phyloP scores from a whole-genome alignment of 37 sponge, comb jelly and placozoan genomes.

The Agelas oroides region DNA sequence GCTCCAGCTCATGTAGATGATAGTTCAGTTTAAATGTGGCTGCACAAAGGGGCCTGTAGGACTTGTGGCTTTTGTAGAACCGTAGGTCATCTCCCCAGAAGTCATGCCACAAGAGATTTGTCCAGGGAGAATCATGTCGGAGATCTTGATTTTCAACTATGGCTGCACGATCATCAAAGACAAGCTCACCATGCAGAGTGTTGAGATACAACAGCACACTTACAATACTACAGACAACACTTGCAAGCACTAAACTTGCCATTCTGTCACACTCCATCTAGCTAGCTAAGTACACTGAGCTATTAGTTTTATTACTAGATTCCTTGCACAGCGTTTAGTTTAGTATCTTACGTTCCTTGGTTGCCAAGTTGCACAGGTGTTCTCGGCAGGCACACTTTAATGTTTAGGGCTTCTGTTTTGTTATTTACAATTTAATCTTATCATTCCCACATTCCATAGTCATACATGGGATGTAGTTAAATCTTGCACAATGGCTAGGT shows the following conservation, averaged over 20 bases:
- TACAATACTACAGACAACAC: slow-evolving; percentile 39
- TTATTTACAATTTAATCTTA: too few species aligned
- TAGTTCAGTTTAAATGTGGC: slow-evolving; percentile 87
- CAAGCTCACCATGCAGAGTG: slow-evolving; percentile 72
- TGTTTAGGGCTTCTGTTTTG: too few species aligned
- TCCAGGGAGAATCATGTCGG: slow-evolving; percentile 70
- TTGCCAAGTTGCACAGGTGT: too few species aligned
- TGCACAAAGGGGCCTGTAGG: slow-evolving; percentile 88
- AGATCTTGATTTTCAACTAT: slow-evolving; percentile 81
- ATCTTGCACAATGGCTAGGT: too few species aligned
- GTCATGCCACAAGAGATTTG: slow-evolving; percentile 79
- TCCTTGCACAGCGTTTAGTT: too few species aligned
- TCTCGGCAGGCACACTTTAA: too few species aligned
- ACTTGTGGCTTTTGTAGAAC: slow-evolving; percentile 83
- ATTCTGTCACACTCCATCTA: too few species aligned
- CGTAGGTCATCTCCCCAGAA: slow-evolving; percentile 95
- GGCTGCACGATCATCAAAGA: slow-evolving; percentile 91
- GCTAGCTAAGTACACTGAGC: too few species aligned
- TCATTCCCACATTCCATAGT: too few species aligned
- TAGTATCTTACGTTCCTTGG: too few species aligned
- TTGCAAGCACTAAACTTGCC: neutral
- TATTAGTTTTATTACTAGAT: too few species aligned
- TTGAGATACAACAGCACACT: slow-evolving; percentile 73
- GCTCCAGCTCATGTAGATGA: slow-evolving; percentile 62
- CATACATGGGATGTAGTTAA: too few species aligned